phyloP scores from a whole-genome alignment of 2,888 invertebrate species.

The Acrobasis repandana region DNA sequence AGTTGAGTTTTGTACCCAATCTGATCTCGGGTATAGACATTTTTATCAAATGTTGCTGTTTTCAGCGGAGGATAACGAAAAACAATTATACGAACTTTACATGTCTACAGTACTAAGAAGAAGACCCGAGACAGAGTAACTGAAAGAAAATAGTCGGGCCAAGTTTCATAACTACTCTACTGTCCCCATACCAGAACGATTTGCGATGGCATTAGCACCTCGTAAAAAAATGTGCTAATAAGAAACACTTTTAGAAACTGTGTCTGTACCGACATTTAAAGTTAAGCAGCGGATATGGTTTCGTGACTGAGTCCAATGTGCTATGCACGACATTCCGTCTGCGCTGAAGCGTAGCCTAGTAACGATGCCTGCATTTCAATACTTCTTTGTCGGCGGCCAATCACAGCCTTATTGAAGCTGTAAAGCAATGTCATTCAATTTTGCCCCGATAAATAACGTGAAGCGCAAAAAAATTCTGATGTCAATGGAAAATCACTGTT shows the following conservation, averaged over 20 bases:
- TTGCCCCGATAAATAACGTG: background rate
- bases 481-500: background rate
- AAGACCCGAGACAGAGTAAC: too few relatives aligned
- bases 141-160: too few relatives aligned
- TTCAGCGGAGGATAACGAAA: too few relatives aligned
- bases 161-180: too few relatives aligned
- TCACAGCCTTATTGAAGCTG: constrained; percentile 24
- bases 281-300: constrained; percentile 34
- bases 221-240: too few relatives aligned
- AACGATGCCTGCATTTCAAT: constrained; percentile 76
- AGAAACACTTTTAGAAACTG: background rate
- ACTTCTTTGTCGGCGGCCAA: constrained; percentile 40
- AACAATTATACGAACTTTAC: too few relatives aligned
- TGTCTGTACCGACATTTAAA: background rate
- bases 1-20: too few relatives aligned
- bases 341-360: constrained; percentile 67
- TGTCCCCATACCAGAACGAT: too few relatives aligned
- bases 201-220: too few relatives aligned
- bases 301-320: constrained; percentile 58
- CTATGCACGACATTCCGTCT: constrained; percentile 48
- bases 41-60: too few relatives aligned
- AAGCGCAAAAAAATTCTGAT: background rate
- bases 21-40: too few relatives aligned
- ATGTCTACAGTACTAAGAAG: too few relatives aligned
- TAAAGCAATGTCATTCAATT: constrained; percentile 2